Conservation (phyloP, 2,797 vertebrate genomes). For the Phrynocephalus forsythii region DNA sequence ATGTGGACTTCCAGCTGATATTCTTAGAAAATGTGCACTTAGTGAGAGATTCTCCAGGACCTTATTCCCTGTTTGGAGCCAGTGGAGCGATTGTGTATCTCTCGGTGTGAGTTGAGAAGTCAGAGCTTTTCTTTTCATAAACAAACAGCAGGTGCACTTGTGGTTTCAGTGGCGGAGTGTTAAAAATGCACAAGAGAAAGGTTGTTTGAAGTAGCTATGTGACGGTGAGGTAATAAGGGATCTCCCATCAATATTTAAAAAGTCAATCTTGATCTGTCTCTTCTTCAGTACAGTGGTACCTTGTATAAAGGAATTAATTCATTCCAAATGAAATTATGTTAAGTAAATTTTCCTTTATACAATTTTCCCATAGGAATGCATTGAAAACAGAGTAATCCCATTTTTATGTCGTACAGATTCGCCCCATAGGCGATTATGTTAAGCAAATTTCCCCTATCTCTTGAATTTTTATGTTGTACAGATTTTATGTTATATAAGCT, state of each 20-base stretch:
- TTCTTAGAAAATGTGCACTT: neutral
- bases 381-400: too few species aligned
- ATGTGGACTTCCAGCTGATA: neutral
- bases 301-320: too few species aligned
- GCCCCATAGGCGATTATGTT: too few species aligned
- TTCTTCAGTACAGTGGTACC: neutral
- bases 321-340: too few species aligned
- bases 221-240: neutral
- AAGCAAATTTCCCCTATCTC: too few species aligned
- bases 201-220: neutral
- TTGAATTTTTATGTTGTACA: too few species aligned
- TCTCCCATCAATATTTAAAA: neutral
- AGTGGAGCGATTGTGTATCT: constrained; percentile 2
- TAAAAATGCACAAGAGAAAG: neutral
- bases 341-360: too few species aligned
- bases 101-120: constrained; percentile 4
- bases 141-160: constrained; percentile 16
- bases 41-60: neutral
- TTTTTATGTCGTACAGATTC: too few species aligned
- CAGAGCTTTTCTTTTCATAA: neutral
- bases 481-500: too few species aligned
- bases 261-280: neutral
- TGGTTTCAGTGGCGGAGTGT: constrained; percentile 5
- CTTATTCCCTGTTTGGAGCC: constrained; percentile 7
- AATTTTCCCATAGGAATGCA: too few species aligned